These are phyloP conservation scores for Ctenochaetus hawaiiensis DNA, from an alignment of 2,797 vertebrate genomes.

Conservation along the genomic window DNA sequence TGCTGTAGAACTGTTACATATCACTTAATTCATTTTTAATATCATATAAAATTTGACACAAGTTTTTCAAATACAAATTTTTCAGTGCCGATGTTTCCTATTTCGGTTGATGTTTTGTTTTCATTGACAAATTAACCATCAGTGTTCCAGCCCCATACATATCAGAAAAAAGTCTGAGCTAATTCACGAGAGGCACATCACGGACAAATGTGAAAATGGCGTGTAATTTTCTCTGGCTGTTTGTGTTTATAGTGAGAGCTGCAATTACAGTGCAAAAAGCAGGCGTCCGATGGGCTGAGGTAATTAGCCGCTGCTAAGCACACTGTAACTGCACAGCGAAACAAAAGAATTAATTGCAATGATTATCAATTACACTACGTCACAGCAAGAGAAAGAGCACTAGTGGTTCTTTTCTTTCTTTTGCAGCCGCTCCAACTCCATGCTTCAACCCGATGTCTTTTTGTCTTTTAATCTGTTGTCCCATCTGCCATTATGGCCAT, in stretches of 20 bases:
- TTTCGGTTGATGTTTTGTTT: too few species aligned
- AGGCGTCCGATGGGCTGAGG: constrained; percentile 54
- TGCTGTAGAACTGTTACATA: too few species aligned
- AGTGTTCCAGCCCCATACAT: too few species aligned
- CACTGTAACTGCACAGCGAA: constrained; percentile 56
- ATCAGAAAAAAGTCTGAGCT: not conserved
- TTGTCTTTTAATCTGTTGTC: constrained; percentile 45
- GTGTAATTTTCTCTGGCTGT: constrained; percentile 64
- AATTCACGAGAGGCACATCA: not conserved
- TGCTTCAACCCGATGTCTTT: constrained; percentile 48
- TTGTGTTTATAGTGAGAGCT: constrained; percentile 62
- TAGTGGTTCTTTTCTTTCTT: constrained; percentile 30
- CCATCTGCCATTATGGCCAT: constrained; percentile 50
- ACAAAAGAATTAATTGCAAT: constrained; percentile 76
- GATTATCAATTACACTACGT: constrained; percentile 78
- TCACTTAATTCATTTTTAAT: too few species aligned
- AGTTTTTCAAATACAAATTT: too few species aligned
- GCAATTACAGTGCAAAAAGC: constrained; percentile 70
- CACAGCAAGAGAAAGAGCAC: constrained; percentile 35
- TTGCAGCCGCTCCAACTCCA: constrained; percentile 36
- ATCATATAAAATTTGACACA: too few species aligned
- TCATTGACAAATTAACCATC: too few species aligned
- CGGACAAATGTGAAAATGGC: constrained; percentile 49
- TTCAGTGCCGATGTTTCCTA: too few species aligned
- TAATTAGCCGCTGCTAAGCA: constrained; percentile 72